These are phyloP conservation scores for Diabrotica undecimpunctata DNA, from an alignment of 1,140 invertebrate species.

Conservation along the genomic window DNA sequence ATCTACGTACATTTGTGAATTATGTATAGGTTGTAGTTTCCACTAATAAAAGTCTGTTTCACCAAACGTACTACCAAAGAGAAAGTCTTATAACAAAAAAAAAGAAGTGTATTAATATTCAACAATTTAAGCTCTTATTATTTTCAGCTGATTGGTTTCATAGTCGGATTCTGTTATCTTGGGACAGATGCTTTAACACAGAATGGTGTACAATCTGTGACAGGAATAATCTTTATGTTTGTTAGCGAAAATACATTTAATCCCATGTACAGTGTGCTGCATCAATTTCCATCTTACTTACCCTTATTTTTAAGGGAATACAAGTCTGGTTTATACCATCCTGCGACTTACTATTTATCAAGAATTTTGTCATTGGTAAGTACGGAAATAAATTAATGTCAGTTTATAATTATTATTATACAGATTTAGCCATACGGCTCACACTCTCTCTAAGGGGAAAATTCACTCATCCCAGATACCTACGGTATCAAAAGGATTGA, in stretches of 20 bases:
- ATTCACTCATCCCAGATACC: too few species aligned
- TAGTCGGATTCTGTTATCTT: conserved; percentile 74
- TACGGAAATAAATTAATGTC: conserved; percentile 10
- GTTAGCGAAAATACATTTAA: conserved; percentile 84
- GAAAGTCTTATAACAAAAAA: too few species aligned
- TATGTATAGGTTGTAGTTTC: too few species aligned
- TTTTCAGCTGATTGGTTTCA: conserved; percentile 64
- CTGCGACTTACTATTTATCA: conserved; percentile 70
- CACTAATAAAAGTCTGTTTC: too few species aligned
- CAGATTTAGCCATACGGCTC: too few species aligned
- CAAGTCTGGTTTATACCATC: conserved; percentile 69
- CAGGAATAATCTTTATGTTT: conserved; percentile 78
- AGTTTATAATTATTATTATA: too few species aligned
- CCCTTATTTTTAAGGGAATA: conserved; percentile 76
- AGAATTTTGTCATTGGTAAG: conserved; percentile 74
- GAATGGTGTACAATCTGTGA: conserved; percentile 74
- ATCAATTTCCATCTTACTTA: conserved; percentile 73
- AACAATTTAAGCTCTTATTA: neutral
- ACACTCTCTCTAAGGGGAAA: too few species aligned
- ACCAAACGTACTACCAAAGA: too few species aligned
- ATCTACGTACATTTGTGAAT: too few species aligned
- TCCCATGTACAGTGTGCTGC: conserved; percentile 79
- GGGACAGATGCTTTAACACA: conserved; percentile 66
- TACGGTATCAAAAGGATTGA: too few species aligned
- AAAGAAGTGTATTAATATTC: too few species aligned